phyloP scores from a whole-genome alignment of 2,888 invertebrate species.

The Brachyopa scutellaris region DNA sequence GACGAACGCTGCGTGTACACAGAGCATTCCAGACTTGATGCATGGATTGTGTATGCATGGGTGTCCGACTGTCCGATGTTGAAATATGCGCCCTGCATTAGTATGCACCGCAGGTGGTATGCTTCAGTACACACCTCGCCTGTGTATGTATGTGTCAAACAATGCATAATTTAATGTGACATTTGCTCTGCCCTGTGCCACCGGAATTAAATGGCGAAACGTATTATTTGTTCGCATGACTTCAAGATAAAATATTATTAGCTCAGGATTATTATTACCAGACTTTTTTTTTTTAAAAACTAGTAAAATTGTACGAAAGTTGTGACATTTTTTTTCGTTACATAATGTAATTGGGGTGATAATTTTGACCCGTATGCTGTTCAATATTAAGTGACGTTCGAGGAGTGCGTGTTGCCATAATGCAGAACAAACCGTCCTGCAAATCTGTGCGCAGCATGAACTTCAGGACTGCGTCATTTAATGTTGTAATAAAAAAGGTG shows the following conservation, averaged over 20 bases:
- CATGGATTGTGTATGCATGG: conserved; percentile 62
- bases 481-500: conserved; percentile 20
- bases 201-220: conserved; percentile 70
- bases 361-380: background rate
- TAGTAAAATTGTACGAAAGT: no score
- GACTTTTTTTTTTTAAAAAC: conserved; percentile 16
- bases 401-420: background rate
- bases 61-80: conserved; percentile 59
- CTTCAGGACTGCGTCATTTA: background rate
- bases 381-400: background rate
- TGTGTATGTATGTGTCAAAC: conserved; percentile 70
- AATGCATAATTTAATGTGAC: conserved; percentile 71
- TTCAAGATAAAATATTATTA: conserved; percentile 69
- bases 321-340: conserved; percentile 27
- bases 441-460: conserved; percentile 24
- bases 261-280: conserved; percentile 8
- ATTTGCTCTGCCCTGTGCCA: conserved; percentile 53
- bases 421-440: conserved; percentile 1
- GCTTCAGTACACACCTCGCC: conserved; percentile 64
- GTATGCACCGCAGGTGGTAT: conserved; percentile 70
- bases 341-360: conserved; percentile 27
- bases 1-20: conserved; percentile 51
- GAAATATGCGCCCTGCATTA: conserved; percentile 70
- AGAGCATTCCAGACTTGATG: conserved; percentile 59
- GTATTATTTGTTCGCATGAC: conserved; percentile 70